phyloP scores from a whole-genome alignment of 2,888 invertebrate genomes.

The Cyclophora punctaria region DNA sequence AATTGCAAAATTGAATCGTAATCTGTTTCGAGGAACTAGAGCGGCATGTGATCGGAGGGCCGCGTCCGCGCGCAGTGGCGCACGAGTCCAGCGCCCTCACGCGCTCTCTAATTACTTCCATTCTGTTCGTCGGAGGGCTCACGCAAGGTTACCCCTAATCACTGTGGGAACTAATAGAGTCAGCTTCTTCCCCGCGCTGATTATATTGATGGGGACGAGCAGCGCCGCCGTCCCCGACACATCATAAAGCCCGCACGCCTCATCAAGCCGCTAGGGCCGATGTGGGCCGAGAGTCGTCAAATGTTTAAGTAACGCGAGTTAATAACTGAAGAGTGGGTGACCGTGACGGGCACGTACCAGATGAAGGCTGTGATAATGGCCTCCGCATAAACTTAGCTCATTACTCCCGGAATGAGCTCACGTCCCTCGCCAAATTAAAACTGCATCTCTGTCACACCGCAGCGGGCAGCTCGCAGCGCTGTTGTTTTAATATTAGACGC shows the following conservation, averaged over 20 bases:
- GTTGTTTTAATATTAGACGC: too few species aligned
- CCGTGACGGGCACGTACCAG: neutral
- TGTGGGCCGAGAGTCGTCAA: neutral
- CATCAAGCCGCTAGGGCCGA: neutral
- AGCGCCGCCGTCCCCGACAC: too few species aligned
- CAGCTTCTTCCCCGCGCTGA: too few species aligned
- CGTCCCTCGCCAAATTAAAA: neutral
- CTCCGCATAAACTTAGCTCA: neutral
- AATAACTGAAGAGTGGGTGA: neutral
- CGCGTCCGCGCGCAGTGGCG: constrained; percentile 2
- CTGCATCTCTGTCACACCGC: neutral
- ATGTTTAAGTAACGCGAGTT: neutral
- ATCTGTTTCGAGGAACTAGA: constrained; percentile 20
- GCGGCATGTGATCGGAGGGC: constrained; percentile 18
- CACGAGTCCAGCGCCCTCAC: neutral
- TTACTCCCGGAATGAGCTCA: neutral
- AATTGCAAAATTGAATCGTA: constrained; percentile 30
- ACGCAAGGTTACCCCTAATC: neutral
- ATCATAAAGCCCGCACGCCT: too few species aligned
- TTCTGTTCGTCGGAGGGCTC: constrained; percentile 16
- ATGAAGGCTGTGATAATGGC: neutral
- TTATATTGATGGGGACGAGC: too few species aligned
- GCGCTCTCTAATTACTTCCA: constrained; percentile 19
- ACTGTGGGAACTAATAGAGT: too few species aligned
- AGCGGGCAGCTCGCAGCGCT: neutral